These are phyloP conservation scores for Ectropis grisescens DNA, from an alignment of 1,140 invertebrate species.

Conservation along the genomic window DNA sequence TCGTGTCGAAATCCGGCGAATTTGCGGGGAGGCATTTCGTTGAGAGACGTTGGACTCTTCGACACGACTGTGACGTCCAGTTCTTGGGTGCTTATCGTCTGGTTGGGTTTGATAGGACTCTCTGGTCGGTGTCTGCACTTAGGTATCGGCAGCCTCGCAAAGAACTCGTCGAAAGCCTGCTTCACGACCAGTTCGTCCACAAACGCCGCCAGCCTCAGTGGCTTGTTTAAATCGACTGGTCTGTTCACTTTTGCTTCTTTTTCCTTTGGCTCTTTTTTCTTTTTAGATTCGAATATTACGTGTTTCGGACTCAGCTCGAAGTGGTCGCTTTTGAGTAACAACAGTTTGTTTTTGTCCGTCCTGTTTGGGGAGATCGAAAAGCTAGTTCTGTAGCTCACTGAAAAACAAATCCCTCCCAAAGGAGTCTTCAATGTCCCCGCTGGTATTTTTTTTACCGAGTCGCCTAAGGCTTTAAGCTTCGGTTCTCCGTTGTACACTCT, in stretches of 20 bases:
- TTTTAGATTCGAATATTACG: slow-evolving; percentile 65
- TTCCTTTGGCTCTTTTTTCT: slow-evolving; percentile 41
- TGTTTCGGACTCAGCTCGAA: slow-evolving; percentile 84
- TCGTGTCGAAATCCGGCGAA: slow-evolving; percentile 49
- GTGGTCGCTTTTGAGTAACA: slow-evolving; percentile 93
- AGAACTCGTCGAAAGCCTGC: slow-evolving; percentile 42
- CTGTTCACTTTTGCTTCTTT: slow-evolving; percentile 25
- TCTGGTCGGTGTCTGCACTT: slow-evolving; percentile 18
- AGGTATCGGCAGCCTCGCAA: slow-evolving; percentile 42
- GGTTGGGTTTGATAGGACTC: slow-evolving; percentile 13
- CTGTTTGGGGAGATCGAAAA: slow-evolving; percentile 90
- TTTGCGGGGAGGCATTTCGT: slow-evolving; percentile 55
- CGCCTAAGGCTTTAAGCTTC: slow-evolving; percentile 80
- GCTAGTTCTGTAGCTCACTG: slow-evolving; percentile 88
- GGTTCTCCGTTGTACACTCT: slow-evolving; percentile 90
- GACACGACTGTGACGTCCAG: slow-evolving; percentile 30
- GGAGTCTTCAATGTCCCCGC: slow-evolving; percentile 88
- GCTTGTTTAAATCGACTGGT: slow-evolving; percentile 49
- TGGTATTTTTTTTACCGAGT: slow-evolving; percentile 79
- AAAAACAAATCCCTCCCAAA: slow-evolving; percentile 82
- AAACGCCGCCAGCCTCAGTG: slow-evolving; percentile 47
- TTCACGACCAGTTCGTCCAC: slow-evolving; percentile 41
- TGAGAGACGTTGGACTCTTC: slow-evolving; percentile 48
- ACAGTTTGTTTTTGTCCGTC: slow-evolving; percentile 75
- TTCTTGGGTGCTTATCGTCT: slow-evolving; percentile 45